Evolutionary conservation across 2,113 vertebrate species (phyloP).

Genomic region (Passer montanus): DNA sequence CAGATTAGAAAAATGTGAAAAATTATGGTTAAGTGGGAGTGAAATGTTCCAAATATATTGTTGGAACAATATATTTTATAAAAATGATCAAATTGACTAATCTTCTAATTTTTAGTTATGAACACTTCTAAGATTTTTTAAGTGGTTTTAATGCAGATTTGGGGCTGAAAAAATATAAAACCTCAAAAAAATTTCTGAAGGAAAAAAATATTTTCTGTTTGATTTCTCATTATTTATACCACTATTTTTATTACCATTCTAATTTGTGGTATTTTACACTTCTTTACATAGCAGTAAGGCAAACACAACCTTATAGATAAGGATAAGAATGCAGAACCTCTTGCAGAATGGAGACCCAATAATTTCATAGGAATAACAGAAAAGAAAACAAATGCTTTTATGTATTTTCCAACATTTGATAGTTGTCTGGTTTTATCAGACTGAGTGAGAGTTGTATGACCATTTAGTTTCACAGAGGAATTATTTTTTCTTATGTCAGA

Average conservation of each 20-base stretch:
- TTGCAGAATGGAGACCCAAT: background rate
- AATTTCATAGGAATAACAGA: background rate
- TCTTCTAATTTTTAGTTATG: background rate
- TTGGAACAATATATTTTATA: background rate
- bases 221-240: background rate
- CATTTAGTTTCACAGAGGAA: background rate
- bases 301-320: background rate
- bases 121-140: background rate
- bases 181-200: background rate
- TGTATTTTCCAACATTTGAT: background rate
- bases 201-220: background rate
- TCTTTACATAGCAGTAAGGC: background rate
- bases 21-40: background rate
- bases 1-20: background rate
- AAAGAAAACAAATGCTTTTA: background rate
- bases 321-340: background rate
- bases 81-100: background rate
- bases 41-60: fast-evolving
- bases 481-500: background rate
- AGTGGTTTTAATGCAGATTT: background rate
- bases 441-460: background rate
- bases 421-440: background rate
- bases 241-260: background rate
- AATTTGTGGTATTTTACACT: background rate
- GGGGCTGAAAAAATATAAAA: background rate